These are phyloP conservation scores for Silurus meridionalis DNA, from an alignment of 2,113 vertebrate species.

Conservation along the genomic window DNA sequence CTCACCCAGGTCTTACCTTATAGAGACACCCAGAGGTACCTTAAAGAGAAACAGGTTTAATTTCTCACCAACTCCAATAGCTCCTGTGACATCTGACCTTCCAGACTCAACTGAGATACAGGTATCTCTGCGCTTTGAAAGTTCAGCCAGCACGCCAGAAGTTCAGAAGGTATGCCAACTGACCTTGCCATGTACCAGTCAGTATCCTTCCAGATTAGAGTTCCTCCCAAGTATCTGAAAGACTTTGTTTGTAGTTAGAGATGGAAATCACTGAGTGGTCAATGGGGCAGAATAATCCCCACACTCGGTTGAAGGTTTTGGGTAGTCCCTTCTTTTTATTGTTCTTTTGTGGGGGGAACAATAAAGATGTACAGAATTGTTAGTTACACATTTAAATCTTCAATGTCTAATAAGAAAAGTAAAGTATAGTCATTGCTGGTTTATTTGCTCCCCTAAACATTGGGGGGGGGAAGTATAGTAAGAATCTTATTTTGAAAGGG, in stretches of 20 bases:
- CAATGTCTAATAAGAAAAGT: no score
- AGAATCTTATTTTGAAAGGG: no score
- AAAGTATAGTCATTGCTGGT: no score
- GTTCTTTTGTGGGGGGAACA: no score
- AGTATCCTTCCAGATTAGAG: not conserved
- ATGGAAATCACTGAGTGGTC: no score
- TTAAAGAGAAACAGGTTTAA: conserved; percentile 25
- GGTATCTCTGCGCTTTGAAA: not conserved
- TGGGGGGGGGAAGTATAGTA: no score
- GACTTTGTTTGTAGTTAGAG: not conserved
- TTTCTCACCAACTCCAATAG: not conserved
- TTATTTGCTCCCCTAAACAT: no score
- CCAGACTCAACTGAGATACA: not conserved
- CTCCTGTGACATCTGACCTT: not conserved
- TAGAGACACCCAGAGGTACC: conserved; percentile 2
- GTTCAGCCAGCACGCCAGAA: not conserved
- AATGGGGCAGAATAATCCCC: no score
- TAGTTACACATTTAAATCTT: no score
- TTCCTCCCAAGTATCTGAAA: not conserved
- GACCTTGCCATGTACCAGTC: not conserved
- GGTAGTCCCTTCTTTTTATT: no score
- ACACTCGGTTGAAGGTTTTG: no score
- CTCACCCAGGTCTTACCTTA: conserved; percentile 10
- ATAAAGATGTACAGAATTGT: no score
- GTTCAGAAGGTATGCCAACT: not conserved